phyloP scores from a whole-genome alignment of 2,888 invertebrate genomes.

The Fragum sueziense region DNA sequence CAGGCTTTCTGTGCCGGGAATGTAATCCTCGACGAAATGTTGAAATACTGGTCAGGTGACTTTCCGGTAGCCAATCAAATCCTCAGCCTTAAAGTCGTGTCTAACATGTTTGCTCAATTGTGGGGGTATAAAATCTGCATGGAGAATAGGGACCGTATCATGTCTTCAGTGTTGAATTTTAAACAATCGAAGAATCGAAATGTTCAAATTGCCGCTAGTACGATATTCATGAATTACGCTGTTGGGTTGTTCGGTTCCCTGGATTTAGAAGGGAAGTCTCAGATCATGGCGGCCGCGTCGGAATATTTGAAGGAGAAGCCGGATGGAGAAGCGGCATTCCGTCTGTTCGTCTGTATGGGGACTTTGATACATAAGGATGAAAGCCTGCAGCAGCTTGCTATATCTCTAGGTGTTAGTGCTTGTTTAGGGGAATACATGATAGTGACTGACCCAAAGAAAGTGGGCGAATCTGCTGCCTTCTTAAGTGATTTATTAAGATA shows the following conservation, averaged over 20 bases:
- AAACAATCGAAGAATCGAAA: slow-evolving; percentile 76
- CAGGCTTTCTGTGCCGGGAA: slow-evolving; percentile 83
- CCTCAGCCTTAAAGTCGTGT: slow-evolving; percentile 85
- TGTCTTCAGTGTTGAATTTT: slow-evolving; percentile 65
- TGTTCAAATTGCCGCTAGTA: slow-evolving; percentile 89
- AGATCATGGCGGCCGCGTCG: slow-evolving; percentile 69
- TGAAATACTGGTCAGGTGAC: slow-evolving; percentile 80
- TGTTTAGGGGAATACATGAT: slow-evolving; percentile 58
- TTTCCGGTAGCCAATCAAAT: slow-evolving; percentile 82
- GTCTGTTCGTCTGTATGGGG: slow-evolving; percentile 90
- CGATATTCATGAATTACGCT: slow-evolving; percentile 88
- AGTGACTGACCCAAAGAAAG: slow-evolving; percentile 72
- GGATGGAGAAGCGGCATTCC: slow-evolving; percentile 88
- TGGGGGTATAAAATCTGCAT: slow-evolving; percentile 72
- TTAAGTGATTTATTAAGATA: slow-evolving; percentile 47
- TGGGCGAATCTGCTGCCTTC: slow-evolving; percentile 76
- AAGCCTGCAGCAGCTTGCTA: slow-evolving; percentile 70
- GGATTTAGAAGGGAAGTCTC: slow-evolving; percentile 75
- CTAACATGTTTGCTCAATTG: slow-evolving; percentile 91
- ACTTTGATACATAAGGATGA: slow-evolving; percentile 85
- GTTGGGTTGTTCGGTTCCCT: slow-evolving; percentile 82
- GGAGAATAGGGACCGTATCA: slow-evolving; percentile 70
- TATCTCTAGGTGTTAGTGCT: slow-evolving; percentile 74
- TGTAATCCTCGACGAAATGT: slow-evolving; percentile 82
- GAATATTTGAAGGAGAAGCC: slow-evolving; percentile 82